Evolutionary conservation across 2,888 invertebrate genomes (phyloP), one percentile per base, ranked within the genome.

Genomic region (Globia sparganii): DNA sequence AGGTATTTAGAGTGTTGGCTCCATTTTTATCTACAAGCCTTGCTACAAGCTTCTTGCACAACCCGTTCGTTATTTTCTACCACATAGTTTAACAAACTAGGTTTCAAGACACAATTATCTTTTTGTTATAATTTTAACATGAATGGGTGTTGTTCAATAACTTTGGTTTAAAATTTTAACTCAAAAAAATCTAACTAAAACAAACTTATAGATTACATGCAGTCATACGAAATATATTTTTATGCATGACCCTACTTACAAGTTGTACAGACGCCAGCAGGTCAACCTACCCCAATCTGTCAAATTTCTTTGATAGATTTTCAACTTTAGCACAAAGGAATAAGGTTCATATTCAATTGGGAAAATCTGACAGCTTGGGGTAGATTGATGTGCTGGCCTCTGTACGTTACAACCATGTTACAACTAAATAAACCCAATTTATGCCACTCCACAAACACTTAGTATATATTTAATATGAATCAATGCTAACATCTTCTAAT

Each of bases 401-500:
- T n/a, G n/a, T n/a, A n/a, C n/a, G n/a, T n/a, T n/a, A n/a, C n/a
- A n/a, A n/a, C n/a, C n/a, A n/a, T n/a, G n/a, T 58, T 40, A 34
- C 15, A 67, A 67, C 15, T 68, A 21, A 40, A 58, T 71, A 40
- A 34, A 61, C 18, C 40, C n/a, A 46, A 43, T n/a, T n/a, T n/a
- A 49, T 31, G 15, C 13, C 5, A 46, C 28, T 61, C 61, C 31
- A 78, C 11, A 77, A 64, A 65, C 40, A 58, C 58, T 40, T 37
- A n/a, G n/a, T n/a, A n/a, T n/a, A n/a, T n/a, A 56, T 4, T 1
- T 56, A 68, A 31, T n/a, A 69, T 40, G 0, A 53, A 68, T 73
- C 37, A 53, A 70, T 58, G 62, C 40, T 61, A 59, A 61, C 76
- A 69, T 72, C 25, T 72, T 13, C 46, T 73, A 64, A 72, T 75